Evolutionary conservation across 2,888 invertebrate genomes (phyloP).

Genomic region (Exephanes ischioxanthus): DNA sequence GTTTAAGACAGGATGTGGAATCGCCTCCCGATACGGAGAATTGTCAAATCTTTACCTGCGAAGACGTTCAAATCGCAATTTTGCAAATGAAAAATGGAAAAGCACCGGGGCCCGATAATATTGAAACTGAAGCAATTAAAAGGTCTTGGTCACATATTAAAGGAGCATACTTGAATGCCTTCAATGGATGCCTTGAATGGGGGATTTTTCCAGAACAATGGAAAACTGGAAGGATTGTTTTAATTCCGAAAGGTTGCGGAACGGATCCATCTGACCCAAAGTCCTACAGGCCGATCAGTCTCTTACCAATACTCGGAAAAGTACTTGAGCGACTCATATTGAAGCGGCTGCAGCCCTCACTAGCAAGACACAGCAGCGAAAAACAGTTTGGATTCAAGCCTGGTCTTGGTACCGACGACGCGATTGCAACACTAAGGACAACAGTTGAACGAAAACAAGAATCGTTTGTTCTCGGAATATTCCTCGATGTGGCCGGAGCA

Average conservation of each 20-base stretch:
- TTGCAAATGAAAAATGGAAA: not conserved
- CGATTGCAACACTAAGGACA: not conserved
- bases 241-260: constrained; percentile 2
- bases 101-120: constrained; percentile 8
- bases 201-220: constrained; percentile 23
- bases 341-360: not conserved
- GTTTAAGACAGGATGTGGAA: not conserved
- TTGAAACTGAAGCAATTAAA: not conserved
- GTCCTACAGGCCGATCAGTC: constrained; percentile 26
- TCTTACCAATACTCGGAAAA: constrained; percentile 26
- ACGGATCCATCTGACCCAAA: not conserved
- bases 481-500: constrained; percentile 50
- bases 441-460: not conserved
- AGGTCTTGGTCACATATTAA: not conserved
- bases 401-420: constrained; percentile 31
- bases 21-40: not conserved
- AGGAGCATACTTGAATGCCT: not conserved
- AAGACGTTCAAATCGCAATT: no score
- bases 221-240: constrained; percentile 3
- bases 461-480: constrained; percentile 29
- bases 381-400: constrained; percentile 43
- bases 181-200: not conserved
- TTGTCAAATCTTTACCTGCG: not conserved
- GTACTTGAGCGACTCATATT: not conserved
- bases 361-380: not conserved